phyloP scores from a whole-genome alignment of 1,140 invertebrate genomes.

The Hypsibius dujardini region DNA sequence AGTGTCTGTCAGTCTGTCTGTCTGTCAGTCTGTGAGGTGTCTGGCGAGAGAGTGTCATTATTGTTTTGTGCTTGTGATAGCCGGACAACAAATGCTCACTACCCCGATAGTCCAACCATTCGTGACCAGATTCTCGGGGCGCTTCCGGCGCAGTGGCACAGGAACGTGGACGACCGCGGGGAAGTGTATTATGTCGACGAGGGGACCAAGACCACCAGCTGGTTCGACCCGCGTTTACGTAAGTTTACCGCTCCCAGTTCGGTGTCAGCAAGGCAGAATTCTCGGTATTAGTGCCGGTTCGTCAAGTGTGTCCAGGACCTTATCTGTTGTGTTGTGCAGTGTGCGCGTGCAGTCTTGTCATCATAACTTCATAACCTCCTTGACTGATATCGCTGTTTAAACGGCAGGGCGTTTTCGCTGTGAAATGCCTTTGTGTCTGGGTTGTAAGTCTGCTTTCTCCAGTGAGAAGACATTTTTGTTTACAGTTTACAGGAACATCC shows the following conservation, averaged over 20 bases:
- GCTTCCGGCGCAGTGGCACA: not conserved
- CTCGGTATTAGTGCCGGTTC: too few species aligned
- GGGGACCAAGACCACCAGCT: not conserved
- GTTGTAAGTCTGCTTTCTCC: too few species aligned
- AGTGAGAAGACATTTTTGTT: too few species aligned
- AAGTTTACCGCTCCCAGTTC: not conserved
- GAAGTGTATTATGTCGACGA: not conserved
- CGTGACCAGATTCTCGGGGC: not conserved
- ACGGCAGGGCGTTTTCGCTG: too few species aligned
- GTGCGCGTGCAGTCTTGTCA: too few species aligned
- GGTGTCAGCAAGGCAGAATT: not conserved
- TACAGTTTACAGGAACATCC: too few species aligned
- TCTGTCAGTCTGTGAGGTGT: not conserved
- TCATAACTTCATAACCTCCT: too few species aligned
- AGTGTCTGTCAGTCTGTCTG: too few species aligned
- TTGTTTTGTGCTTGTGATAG: slow-evolving; percentile 6
- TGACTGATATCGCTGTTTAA: too few species aligned
- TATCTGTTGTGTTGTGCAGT: too few species aligned
- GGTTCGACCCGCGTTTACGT: slow-evolving; percentile 8
- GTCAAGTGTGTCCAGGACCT: too few species aligned
- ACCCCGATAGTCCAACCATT: not conserved
- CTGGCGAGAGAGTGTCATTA: not conserved
- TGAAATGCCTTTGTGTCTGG: too few species aligned
- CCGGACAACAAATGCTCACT: not conserved
- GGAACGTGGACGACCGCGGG: not conserved